Evolutionary conservation across 1,140 invertebrate genomes (phyloP), one percentile per base, ranked within the genome.

Genomic region (Drosophila jambulina): DNA sequence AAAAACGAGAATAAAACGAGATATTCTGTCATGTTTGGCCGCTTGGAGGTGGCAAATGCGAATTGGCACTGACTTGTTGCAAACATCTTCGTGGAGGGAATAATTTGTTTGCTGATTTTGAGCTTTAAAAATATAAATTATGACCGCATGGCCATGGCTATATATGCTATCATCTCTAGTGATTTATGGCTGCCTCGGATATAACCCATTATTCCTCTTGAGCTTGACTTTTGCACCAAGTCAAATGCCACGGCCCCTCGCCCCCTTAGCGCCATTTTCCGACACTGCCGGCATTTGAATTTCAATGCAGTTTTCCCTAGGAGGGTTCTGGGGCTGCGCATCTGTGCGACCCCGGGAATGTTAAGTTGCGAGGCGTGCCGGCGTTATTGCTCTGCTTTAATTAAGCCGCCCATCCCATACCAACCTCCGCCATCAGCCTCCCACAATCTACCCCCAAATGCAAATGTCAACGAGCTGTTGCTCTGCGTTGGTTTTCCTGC

Each of bases 251-350:
- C 34, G 46, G 36, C 46, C 27, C 36, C 32, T 38, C 7, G 17
- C 27, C 12, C 17, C 53, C 12, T 75, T 46, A 48, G 59, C 81
- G 49, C 49, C 49, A 51, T 51, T 51, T 32, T 70, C 76, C 80
- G 83, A 80, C 83, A 82, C 82, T 82, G 83, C 67, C 83, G 79
- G 76, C 84, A 88, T 83, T 83, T 80, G 68, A 74, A 87, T 82
- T 70, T 59, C 36, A 69, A 75, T 80, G 84, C 84, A 87, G 56
- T 83, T 88, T 42, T 83, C 77, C 72, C 61, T 72, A 65, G 29
- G 46, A 23, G 38, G 45, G 43, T 27, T 17, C 8, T n/a, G 8
- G 54, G 13, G 45, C 3, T 46, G 43, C 13, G 21, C 43, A 46
- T 46, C 45, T 46, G 13, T 25, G 23, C 7, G 23, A 27, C 17